These are phyloP conservation scores for Limnephilus rhombicus DNA, from an alignment of 2,888 invertebrate genomes.

Conservation along the genomic window DNA sequence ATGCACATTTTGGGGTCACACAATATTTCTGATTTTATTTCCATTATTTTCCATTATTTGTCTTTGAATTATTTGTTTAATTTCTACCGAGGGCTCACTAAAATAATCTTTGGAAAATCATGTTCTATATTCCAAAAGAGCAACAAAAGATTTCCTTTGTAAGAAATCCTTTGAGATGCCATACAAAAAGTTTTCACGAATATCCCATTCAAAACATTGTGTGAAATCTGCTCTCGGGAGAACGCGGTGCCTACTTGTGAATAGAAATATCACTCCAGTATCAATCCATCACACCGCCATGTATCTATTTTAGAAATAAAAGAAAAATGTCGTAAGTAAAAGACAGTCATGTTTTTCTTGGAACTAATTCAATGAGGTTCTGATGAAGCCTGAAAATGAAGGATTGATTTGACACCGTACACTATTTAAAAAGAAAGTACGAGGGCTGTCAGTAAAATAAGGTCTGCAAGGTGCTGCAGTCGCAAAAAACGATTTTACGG, in stretches of 20 bases:
- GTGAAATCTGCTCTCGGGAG: neutral
- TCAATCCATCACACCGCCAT: neutral
- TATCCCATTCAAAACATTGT: neutral
- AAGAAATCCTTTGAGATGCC: neutral
- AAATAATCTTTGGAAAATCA: neutral
- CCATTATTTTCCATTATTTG: too few relatives aligned
- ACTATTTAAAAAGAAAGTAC: neutral
- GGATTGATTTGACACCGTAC: neutral
- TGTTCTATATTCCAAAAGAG: neutral
- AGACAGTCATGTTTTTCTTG: neutral
- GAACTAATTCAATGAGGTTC: neutral
- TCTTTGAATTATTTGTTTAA: neutral
- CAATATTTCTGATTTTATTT: too few relatives aligned
- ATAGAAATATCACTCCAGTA: neutral
- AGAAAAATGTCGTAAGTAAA: neutral
- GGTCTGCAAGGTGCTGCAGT: too few relatives aligned
- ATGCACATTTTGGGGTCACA: too few relatives aligned
- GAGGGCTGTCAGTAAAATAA: too few relatives aligned
- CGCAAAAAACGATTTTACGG: too few relatives aligned
- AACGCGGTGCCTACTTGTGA: neutral
- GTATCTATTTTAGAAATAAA: neutral
- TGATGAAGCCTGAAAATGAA: neutral
- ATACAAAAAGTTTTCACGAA: neutral
- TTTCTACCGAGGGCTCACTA: neutral
- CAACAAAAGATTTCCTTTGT: neutral